Conservation (phyloP, 2,797 vertebrate species). For the Xyrichtys novacula region DNA sequence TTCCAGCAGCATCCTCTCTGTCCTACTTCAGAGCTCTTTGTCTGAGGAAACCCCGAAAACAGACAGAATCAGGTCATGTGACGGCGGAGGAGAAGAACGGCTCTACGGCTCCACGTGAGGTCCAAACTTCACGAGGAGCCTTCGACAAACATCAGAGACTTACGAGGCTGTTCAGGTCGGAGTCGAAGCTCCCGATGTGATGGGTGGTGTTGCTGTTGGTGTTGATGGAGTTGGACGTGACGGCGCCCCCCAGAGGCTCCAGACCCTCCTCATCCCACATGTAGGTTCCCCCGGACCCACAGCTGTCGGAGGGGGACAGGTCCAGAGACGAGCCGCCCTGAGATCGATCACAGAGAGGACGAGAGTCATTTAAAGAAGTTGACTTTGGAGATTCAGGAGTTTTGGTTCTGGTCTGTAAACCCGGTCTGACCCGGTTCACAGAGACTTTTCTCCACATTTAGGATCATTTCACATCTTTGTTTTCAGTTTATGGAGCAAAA, state of each 20-base stretch:
- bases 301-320: conserved; percentile 96
- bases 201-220: conserved; percentile 77
- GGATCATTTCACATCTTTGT: too few relatives aligned
- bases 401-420: too few relatives aligned
- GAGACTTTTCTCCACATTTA: too few relatives aligned
- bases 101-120: not conserved
- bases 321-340: conserved; percentile 93
- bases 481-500: too few relatives aligned
- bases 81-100: not conserved
- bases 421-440: too few relatives aligned
- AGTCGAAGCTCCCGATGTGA: conserved; percentile 92
- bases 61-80: not conserved
- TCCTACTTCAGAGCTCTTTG: not conserved
- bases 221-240: conserved; percentile 35
- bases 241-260: conserved; percentile 86
- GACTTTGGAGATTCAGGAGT: too few relatives aligned
- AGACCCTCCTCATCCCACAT: conserved; percentile 99
- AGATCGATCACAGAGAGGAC: not conserved
- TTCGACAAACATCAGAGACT: too few relatives aligned
- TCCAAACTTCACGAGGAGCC: not conserved
- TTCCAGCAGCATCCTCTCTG: not conserved
- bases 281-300: conserved; percentile 94
- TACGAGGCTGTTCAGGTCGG: conserved; percentile 96
- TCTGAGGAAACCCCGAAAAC: not conserved
- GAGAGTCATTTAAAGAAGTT: too few relatives aligned